A percentile compares a stretch with the other conserved stretches of the same genome.
Evolutionary conservation across 2,888 invertebrate species (phyloP).

Genomic region (Epirrita christyi): DNA sequence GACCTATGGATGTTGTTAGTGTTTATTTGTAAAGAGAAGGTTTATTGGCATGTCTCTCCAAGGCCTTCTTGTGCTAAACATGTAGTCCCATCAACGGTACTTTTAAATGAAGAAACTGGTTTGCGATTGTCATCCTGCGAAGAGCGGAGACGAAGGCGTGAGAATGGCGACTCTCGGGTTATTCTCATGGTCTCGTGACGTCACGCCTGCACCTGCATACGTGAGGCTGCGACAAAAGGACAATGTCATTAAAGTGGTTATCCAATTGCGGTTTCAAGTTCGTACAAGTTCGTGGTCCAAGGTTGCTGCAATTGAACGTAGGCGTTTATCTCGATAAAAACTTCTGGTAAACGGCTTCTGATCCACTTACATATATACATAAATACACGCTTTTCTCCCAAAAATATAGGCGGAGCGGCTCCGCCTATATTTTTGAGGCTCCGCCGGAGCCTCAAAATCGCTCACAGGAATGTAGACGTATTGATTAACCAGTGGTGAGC

Average conservation of each 20-base stretch:
- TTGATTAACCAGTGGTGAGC: too few relatives aligned
- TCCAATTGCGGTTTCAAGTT: constrained; percentile 73
- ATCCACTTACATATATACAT: too few relatives aligned
- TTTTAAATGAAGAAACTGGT: constrained; percentile 74
- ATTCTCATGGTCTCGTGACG: constrained; percentile 77
- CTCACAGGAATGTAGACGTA: too few relatives aligned
- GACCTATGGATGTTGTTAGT: background rate
- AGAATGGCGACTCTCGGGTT: constrained; percentile 73
- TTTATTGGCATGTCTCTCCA: constrained; percentile 26
- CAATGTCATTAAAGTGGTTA: constrained; percentile 68
- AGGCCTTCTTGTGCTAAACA: constrained; percentile 44
- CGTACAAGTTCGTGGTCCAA: constrained; percentile 61
- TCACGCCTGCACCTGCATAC: constrained; percentile 74
- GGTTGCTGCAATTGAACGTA: constrained; percentile 44
- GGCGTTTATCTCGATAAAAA: constrained; percentile 39
- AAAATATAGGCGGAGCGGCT: too few relatives aligned
- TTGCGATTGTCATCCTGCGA: constrained; percentile 64
- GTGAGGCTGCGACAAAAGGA: constrained; percentile 64
- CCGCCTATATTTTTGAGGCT: too few relatives aligned
- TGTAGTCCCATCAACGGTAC: constrained; percentile 74
- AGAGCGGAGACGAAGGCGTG: constrained; percentile 68
- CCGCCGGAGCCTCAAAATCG: too few relatives aligned
- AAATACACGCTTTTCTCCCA: too few relatives aligned
- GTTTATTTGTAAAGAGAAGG: constrained; percentile 23
- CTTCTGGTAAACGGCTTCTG: too few relatives aligned